Evolutionary conservation across 2,888 invertebrate genomes (phyloP).

Genomic region (Chrysotoxum bicinctum): DNA sequence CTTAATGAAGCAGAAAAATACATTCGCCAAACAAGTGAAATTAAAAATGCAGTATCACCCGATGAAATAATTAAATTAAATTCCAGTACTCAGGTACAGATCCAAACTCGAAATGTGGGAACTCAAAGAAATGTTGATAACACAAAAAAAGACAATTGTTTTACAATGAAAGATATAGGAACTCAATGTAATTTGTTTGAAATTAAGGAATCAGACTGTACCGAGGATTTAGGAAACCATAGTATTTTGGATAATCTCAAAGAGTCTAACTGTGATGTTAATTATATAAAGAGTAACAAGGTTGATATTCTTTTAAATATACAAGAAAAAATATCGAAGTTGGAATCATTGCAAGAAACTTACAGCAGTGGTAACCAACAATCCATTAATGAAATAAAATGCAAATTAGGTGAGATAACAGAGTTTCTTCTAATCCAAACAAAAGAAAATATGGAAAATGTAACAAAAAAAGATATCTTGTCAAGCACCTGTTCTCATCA

Average conservation of each 20-base stretch:
- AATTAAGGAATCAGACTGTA: constrained; percentile 25
- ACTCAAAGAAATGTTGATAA: constrained; percentile 13
- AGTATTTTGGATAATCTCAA: neutral
- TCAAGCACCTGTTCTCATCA: neutral
- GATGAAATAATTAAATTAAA: constrained; percentile 16
- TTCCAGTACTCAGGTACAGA: constrained; percentile 29
- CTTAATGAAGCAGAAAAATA: constrained; percentile 84
- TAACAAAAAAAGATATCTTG: constrained; percentile 19
- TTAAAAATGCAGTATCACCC: constrained; percentile 48
- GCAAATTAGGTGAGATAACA: constrained; percentile 34
- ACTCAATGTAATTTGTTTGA: constrained; percentile 47
- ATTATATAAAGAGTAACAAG: neutral
- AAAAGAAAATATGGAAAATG: neutral
- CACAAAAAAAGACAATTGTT: neutral
- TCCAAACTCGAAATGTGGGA: constrained; percentile 23
- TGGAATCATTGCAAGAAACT: constrained; percentile 34
- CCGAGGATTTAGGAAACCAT: neutral
- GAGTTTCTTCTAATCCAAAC: neutral
- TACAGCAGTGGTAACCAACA: constrained; percentile 7
- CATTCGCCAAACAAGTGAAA: constrained; percentile 77
- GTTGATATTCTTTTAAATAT: constrained; percentile 16
- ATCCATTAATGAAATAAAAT: constrained; percentile 34
- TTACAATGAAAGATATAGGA: constrained; percentile 23
- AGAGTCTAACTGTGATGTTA: neutral
- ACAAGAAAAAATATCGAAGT: constrained; percentile 29